Conservation (phyloP, 2,888 invertebrate species). For the Scrobipalpa costella region DNA sequence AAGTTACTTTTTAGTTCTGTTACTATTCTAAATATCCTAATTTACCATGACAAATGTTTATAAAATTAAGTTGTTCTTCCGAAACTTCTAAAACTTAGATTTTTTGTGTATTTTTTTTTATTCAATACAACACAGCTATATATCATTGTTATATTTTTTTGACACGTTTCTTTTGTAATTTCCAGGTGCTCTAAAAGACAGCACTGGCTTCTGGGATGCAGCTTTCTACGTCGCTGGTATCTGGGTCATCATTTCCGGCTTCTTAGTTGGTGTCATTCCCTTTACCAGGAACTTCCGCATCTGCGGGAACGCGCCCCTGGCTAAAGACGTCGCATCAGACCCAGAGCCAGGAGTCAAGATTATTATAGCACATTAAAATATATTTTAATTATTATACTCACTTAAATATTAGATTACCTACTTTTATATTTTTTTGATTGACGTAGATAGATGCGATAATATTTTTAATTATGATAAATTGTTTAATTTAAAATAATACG, state of each 20-base stretch:
- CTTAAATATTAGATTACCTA: not conserved
- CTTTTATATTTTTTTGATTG: conserved; percentile 46
- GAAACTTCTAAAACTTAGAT: no score
- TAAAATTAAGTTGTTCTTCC: no score
- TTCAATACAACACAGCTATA: no score
- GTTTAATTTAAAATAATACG: no score
- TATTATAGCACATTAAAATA: conserved; percentile 65
- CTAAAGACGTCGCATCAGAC: conserved; percentile 69
- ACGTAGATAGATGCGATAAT: no score
- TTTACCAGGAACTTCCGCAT: conserved; percentile 84
- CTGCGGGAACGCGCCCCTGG: conserved; percentile 72
- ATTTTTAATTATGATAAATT: no score
- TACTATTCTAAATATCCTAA: no score
- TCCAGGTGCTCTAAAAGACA: conserved; percentile 78
- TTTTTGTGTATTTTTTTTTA: no score
- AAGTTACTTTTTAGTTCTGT: no score
- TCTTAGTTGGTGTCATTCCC: conserved; percentile 84
- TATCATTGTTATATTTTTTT: no score
- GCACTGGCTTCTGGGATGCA: conserved; percentile 86
- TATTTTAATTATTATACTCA: conserved; percentile 20
- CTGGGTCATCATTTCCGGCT: conserved; percentile 90
- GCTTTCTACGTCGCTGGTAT: conserved; percentile 91
- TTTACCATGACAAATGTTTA: no score
- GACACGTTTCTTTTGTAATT: conserved; percentile 28
- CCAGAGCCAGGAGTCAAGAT: conserved; percentile 72